These are phyloP conservation scores for Drosophila sechellia DNA, from an alignment of 1,140 invertebrate species.

Conservation along the genomic window DNA sequence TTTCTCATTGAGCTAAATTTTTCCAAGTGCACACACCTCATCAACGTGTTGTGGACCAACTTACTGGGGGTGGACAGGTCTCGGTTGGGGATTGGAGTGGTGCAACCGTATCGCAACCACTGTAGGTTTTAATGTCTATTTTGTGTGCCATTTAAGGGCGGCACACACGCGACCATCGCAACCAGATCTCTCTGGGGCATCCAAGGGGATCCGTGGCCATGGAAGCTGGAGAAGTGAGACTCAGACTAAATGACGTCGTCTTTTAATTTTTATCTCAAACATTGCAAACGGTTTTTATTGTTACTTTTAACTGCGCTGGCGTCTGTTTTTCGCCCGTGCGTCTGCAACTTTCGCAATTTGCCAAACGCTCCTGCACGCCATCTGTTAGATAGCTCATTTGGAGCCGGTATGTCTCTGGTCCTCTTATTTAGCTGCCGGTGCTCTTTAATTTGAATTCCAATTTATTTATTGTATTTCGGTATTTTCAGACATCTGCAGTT, in stretches of 20 bases:
- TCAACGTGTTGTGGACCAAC: constrained; percentile 42
- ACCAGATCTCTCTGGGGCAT: constrained; percentile 21
- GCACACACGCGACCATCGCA: constrained; percentile 66
- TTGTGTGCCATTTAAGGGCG: constrained; percentile 76
- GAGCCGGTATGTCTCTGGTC: constrained; percentile 15
- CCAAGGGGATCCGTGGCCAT: constrained; percentile 1
- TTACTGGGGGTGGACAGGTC: constrained; percentile 10
- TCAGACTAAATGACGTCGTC: constrained; percentile 74
- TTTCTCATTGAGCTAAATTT: background rate
- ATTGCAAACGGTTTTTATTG: constrained; percentile 82
- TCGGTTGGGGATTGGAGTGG: constrained; percentile 9
- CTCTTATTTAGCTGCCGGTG: constrained; percentile 36
- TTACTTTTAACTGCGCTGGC: constrained; percentile 77
- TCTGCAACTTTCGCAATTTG: constrained; percentile 71
- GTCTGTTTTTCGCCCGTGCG: constrained; percentile 56
- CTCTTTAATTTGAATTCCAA: constrained; percentile 74
- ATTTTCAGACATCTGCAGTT: background rate
- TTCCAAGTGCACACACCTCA: constrained; percentile 35
- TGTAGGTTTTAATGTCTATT: constrained; percentile 76
- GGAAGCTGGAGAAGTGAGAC: constrained; percentile 10
- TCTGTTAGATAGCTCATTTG: constrained; percentile 55
- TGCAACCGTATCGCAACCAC: constrained; percentile 42
- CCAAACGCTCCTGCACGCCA: constrained; percentile 64
- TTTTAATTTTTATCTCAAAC: constrained; percentile 83
- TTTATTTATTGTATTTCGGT: constrained; percentile 56